Base-by-base conservation (phyloP, 2,113 vertebrate genomes). In the Pelmatolapia mariae region DNA sequence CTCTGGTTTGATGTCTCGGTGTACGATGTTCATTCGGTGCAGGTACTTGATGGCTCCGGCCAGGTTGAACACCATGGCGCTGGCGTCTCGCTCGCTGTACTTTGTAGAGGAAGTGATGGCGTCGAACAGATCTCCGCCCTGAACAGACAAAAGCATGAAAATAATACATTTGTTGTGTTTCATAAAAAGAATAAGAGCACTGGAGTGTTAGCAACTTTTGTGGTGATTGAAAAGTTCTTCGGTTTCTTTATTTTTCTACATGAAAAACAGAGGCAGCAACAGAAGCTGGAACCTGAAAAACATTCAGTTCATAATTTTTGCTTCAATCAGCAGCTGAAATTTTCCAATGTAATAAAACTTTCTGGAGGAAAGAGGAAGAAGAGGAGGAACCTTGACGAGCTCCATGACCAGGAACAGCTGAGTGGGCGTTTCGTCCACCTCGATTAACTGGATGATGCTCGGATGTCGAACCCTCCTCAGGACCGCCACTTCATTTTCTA, bases 341-440 rank as follows among this genome's bases (percentile, higher is more conserved):
- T 50, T 1, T 45, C 16, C 16, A 50, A 78, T 31, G 3, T 12
- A 31, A n/a, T n/a, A 31, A 31, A 9, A 63, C 1, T 63, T 31
- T 40, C 8, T 24, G 36, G 16, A 33, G 0, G 26, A 45, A 31
- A 8, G 68, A 81, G 1, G 31, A 87, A 5, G 36, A 63, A 9
- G 38, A 86, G 0, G 61, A 16, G 0, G 47, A 38, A 98, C 98
- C 97, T 99, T 99, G 61, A 99, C 98, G n/a, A 99, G 94, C 91
- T 99, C 99, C 99, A 99, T 99, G 93, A 99, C 98, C 88, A 99
- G 94, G 59, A 98, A 99, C 24, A 99, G 98, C 86, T 99, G 98
- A 3, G 97, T 87, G 1, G 97, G 93, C 0, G 98, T 99, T 83
- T 99, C 98, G 92, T 99, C 98, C 92, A 99, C 99, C 92, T 99